Base-by-base conservation (phyloP, 1,140 invertebrate genomes). In the Andricus grossulariae region DNA sequence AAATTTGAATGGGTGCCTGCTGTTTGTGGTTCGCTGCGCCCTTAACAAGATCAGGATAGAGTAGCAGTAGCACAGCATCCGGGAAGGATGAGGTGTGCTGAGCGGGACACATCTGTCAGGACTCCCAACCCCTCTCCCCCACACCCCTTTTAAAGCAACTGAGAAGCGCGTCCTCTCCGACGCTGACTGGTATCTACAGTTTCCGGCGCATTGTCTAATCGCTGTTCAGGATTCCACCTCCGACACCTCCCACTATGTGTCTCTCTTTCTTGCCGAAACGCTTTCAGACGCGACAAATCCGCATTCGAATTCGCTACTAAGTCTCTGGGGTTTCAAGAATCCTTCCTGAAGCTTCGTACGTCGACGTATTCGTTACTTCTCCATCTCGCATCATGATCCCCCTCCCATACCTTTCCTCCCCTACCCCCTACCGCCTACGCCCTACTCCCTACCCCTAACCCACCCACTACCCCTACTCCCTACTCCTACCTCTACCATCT, bases 31-130 rank as follows among this genome's bases (percentile, higher is more conserved):
- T 90, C 89, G 84, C 85, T 90, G 90, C 87, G 84, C 85, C 88
- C 86, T 87, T 90, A 91, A 91, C 90, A 88, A 91, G 90, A 91
- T 91, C 89, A 90, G 86, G 85, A 80, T 80, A 82, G 83, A 83
- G 80, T 82, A 72, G 80, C 76, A 83, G 80, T 82, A 72, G 80
- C 76, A 79, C 82, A 81, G 66, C 80, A 54, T 81, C 80, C 79
- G 60, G 80, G 78, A 83, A 80, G 82, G 82, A 83, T 83, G 82
- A 83, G 78, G 82, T 83, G 74, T 66, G 60, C 57, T 83, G 78
- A 82, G 78, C 82, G 78, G 75, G 75, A 84, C 88, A 89, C 89
- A 90, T 90, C 89, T 90, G 89, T 89, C 77, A 81, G 79, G 78
- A 83, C 88, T 90, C 89, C 84, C 89, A 89, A 89, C 87, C 83